Evolutionary conservation across 2,113 vertebrate species (phyloP).

Genomic region (Lasiurus borealis): DNA sequence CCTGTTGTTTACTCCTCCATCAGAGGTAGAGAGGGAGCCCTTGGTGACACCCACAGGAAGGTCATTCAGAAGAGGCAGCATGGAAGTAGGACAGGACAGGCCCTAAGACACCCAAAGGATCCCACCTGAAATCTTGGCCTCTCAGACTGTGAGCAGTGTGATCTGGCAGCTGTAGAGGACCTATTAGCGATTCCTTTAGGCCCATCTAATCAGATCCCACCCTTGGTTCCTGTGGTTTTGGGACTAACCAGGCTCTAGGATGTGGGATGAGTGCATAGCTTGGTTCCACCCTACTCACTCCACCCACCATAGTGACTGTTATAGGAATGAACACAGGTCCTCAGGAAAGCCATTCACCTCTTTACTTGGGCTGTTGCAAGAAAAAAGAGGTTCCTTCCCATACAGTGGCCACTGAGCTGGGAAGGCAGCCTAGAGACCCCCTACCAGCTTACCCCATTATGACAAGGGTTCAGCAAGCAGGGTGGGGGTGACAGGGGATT

Average conservation of each 20-base stretch:
- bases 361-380: not conserved
- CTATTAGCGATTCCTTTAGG: not conserved
- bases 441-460: not conserved
- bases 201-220: rapidly evolving
- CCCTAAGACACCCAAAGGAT: rapidly evolving
- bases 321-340: not conserved
- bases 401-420: not conserved
- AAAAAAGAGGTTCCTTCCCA: not conserved
- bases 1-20: not conserved
- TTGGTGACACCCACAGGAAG: not conserved
- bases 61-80: not conserved
- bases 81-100: too few relatives aligned
- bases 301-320: not conserved
- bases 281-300: too few relatives aligned
- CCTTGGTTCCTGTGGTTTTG: not conserved
- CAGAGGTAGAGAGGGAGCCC: not conserved
- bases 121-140: not conserved
- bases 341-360: not conserved
- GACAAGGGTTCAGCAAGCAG: not conserved
- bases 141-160: too few relatives aligned
- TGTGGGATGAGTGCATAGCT: not conserved
- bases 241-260: not conserved
- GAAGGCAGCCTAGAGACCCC: not conserved
- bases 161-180: too few relatives aligned
- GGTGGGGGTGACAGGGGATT: not conserved